These are phyloP conservation scores for Platichthys flesus DNA, from an alignment of 2,113 vertebrate species.

Conservation along the genomic window DNA sequence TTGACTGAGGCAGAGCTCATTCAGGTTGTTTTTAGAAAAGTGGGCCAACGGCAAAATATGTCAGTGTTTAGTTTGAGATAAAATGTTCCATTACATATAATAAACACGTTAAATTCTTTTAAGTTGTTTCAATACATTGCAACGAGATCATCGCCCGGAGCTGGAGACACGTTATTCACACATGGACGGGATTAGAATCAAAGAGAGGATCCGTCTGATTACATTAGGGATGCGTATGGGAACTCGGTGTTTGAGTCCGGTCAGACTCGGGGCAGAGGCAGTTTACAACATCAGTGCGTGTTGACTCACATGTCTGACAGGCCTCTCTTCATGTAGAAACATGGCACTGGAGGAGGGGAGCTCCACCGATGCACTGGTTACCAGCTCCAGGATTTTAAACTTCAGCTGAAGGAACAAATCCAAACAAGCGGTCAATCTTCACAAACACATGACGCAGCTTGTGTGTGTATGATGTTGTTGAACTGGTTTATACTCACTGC, in stretches of 20 bases:
- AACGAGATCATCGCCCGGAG: neutral
- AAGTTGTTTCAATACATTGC: neutral
- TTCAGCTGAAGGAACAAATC: slow-evolving; percentile 74
- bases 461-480: neutral
- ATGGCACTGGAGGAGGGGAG: slow-evolving; percentile 76
- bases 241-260: slow-evolving; percentile 5
- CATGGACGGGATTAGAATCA: neutral
- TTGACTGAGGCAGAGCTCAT: neutral
- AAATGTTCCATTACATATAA: neutral
- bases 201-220: slow-evolving; percentile 2
- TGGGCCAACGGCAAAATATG: neutral
- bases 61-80: neutral
- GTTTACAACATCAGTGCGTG: slow-evolving; percentile 19
- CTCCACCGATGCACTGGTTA: slow-evolving; percentile 78
- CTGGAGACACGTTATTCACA: neutral
- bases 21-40: neutral
- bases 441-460: slow-evolving; percentile 38
- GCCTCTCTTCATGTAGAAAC: slow-evolving; percentile 81
- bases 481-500: slow-evolving; percentile 81
- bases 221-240: slow-evolving; percentile 1
- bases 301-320: slow-evolving; percentile 82
- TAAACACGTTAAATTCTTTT: neutral
- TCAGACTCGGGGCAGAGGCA: slow-evolving; percentile 15
- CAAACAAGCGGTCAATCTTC: slow-evolving; percentile 32
- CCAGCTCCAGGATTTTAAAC: slow-evolving; percentile 82